Evolutionary conservation across 2,888 invertebrate genomes (phyloP), one percentile per base, ranked within the genome.

Genomic region (Azorinus chamasolen): DNA sequence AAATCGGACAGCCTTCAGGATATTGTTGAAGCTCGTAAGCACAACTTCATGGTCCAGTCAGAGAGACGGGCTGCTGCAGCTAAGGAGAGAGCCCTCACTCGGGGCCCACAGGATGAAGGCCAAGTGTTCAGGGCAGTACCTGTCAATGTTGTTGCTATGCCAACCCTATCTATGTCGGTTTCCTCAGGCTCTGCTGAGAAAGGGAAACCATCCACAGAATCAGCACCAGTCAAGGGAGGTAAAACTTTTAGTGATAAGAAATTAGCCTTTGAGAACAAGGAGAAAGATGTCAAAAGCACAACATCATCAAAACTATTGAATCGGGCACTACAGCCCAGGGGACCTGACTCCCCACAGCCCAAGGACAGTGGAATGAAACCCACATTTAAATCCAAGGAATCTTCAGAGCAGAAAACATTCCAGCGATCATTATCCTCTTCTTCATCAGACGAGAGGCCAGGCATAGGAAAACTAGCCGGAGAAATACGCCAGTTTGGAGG

Each of bases 91-190:
- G 70, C 69, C 2, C 51, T 80, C 8, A 57, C 70, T 8, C 55
- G 59, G 22, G 54, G 51, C 22, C 58, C 48, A n/a, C 54, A 46
- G 55, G 22, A 32, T 4, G 53, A 32, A 39, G 57, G 50, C 0
- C 48, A 54, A 10, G 64, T 72, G 3, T 86, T 86, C 71, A 51
- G 84, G 37, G 86, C 86, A 10, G 82, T 86, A 0, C 86, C 86
- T 22, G 86, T 83, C 2, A 76, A 72, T 61, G 77, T 83, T 46
- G 83, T 80, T 25, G 68, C 74, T 12, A 71, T 65, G 41, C 84
- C 84, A 2, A 79, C 79, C 0, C 58, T 86, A n/a, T 79, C 86
- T 1, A 77, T 86, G 63, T 71, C 86, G 0, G 75, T 83, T 45
- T 82, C 78, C 32, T 65, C 61, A 8, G 41, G 63, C 16, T 54